These are phyloP conservation scores for Belonocnema kinseyi DNA, from an alignment of 1,140 invertebrate species.

Conservation along the genomic window DNA sequence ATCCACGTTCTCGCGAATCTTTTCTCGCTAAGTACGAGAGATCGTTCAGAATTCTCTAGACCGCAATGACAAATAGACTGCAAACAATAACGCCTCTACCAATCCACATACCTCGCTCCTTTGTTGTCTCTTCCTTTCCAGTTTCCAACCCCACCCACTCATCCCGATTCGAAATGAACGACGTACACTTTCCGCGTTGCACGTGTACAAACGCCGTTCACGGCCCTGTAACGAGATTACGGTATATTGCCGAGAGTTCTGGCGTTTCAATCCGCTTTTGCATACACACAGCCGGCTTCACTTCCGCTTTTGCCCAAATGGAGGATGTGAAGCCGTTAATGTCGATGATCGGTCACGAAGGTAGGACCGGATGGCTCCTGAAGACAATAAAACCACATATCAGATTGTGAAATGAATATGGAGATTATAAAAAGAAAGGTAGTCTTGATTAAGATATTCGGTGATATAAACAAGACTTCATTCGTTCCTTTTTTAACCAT, in stretches of 20 bases:
- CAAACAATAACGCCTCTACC: constrained; percentile 40
- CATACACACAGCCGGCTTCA: constrained; percentile 60
- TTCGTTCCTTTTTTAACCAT: background rate
- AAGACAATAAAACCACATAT: constrained; percentile 11
- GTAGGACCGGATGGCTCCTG: constrained; percentile 2
- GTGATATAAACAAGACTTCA: background rate
- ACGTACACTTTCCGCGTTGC: constrained; percentile 12
- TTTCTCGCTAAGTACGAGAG: constrained; percentile 10
- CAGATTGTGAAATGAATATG: constrained; percentile 26
- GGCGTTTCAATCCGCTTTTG: constrained; percentile 54
- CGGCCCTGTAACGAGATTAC: constrained; percentile 60
- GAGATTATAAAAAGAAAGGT: constrained; percentile 12
- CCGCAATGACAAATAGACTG: constrained; percentile 53
- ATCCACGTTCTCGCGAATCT: constrained; percentile 16
- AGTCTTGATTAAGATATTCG: constrained; percentile 1
- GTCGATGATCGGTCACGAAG: constrained; percentile 51
- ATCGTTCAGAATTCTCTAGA: constrained; percentile 33
- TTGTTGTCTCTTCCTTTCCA: constrained; percentile 38
- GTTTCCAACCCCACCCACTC: constrained; percentile 31
- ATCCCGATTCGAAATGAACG: constrained; percentile 9
- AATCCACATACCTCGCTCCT: constrained; percentile 21
- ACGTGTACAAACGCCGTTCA: constrained; percentile 41
- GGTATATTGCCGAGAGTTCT: constrained; percentile 50
- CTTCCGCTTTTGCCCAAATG: constrained; percentile 70
- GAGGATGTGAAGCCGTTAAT: constrained; percentile 66